Evolutionary conservation across 64 coral and sea anemone species (phyloP).

Genomic region (Dendrophyllia cribrosa): DNA sequence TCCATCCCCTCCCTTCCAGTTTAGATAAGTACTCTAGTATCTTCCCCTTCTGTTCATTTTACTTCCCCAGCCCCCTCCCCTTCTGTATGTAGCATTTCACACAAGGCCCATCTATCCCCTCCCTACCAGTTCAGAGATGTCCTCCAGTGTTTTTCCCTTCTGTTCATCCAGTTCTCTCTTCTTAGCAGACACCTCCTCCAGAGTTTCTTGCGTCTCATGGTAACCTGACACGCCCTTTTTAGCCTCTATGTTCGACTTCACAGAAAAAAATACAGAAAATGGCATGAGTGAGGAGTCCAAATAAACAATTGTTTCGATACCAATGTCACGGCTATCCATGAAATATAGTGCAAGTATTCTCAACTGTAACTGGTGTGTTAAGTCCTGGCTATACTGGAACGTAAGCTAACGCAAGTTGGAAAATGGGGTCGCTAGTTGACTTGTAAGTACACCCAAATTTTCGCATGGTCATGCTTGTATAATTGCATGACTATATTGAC

Average conservation of each 20-base stretch:
- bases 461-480: no score
- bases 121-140: slow-evolving; percentile 93
- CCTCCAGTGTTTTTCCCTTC: slow-evolving; percentile 96
- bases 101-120: background rate
- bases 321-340: no score
- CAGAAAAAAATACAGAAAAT: background rate
- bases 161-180: slow-evolving; percentile 98
- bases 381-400: no score
- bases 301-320: no score
- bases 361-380: no score
- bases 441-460: no score
- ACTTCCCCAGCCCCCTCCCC: background rate
- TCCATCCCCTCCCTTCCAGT: background rate
- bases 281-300: background rate
- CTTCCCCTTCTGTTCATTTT: background rate
- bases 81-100: background rate
- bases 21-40: no score
- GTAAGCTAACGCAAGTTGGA: no score
- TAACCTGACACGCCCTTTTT: slow-evolving; percentile 93
- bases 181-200: slow-evolving; percentile 92
- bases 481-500: no score
- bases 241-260: slow-evolving; percentile 72
- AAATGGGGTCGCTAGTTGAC: no score
- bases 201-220: slow-evolving; percentile 95
- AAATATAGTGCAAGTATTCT: no score